Percentiles rank a stretch among this genome's conserved stretches.
Evolutionary conservation across 2,888 invertebrate genomes (phyloP).

Genomic region (Beris chalybata): DNA sequence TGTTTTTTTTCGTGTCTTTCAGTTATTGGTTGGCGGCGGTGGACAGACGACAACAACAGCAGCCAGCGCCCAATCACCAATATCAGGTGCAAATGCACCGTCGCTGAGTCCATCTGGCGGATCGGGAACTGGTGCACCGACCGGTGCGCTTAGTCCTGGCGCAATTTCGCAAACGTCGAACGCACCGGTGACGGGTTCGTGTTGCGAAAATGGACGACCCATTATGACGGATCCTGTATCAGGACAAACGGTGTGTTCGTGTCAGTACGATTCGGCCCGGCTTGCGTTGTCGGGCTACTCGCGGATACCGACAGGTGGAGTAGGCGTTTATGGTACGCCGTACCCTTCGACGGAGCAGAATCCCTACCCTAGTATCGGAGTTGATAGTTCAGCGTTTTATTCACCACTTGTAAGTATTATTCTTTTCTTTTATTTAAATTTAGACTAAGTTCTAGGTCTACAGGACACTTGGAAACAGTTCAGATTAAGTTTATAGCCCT

Average conservation of each 20-base stretch:
- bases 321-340: constrained; percentile 81
- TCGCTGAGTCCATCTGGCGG: constrained; percentile 71
- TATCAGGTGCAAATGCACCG: constrained; percentile 72
- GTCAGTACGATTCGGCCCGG: constrained; percentile 88
- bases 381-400: constrained; percentile 93
- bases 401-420: constrained; percentile 84
- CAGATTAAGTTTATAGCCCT: too few relatives aligned
- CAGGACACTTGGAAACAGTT: too few relatives aligned
- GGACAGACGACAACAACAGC: constrained; percentile 71
- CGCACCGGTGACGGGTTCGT: constrained; percentile 58
- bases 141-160: constrained; percentile 53
- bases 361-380: constrained; percentile 89
- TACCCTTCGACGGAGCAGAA: constrained; percentile 91
- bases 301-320: constrained; percentile 74
- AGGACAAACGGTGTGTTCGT: constrained; percentile 91
- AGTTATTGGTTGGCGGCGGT: constrained; percentile 47
- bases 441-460: too few relatives aligned
- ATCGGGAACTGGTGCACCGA: constrained; percentile 52
- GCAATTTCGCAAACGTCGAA: constrained; percentile 55
- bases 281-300: constrained; percentile 82
- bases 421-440: too few relatives aligned
- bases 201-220: constrained; percentile 90
- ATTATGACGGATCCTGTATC: constrained; percentile 91
- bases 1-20: constrained; percentile 29
- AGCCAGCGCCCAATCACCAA: constrained; percentile 75